Evolutionary conservation across 2,888 invertebrate genomes (phyloP), one percentile per base, ranked within the genome.

Genomic region (Drosophila tanythrix): DNA sequence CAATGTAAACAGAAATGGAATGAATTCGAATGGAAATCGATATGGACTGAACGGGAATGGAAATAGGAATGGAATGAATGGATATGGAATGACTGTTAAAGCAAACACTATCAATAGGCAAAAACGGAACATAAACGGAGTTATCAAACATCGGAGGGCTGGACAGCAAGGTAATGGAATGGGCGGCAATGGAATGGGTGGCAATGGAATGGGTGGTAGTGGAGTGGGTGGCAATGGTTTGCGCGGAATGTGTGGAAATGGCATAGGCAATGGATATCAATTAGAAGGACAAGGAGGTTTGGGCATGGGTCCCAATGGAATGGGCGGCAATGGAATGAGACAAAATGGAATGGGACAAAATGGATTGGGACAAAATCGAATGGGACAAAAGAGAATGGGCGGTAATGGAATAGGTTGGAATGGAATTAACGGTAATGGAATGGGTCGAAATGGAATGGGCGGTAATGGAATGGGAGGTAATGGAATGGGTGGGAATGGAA

Each of bases 101-200:
- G n/a, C 10, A 3, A 61, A 27, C 27, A 10, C 25, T 11, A 31
- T 46, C 5, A 50, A 33, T 4, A 76, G 77, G 8, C 52, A 35
- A 18, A 76, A 58, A 33, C 38, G 75, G 3, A 40, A 43, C 31
- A 46, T 55, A n/a, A 56, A 43, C 13, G 62, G 46, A 25, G 52
- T 62, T 27, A n/a, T 27, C 29, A 55, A 35, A 43, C 48, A 48
- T 7, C 21, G 59, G 29, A 7, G 50, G 2, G 78, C 51, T 55
- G 62, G 59, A n/a, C 73, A 72, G 29, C 73, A 72, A 3, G 65
- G 58, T 15, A 40, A 46, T 48, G 52, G 29, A 36, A 71, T 70
- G 50, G 15, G 27, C 3, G 71, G 61, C 15, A 58, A 36, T 21
- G 29, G 66, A 36, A 31, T 29, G 51, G 31, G 11, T 43, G 62